Evolutionary conservation across 2,113 vertebrate species (phyloP).

Genomic region (Peromyscus maniculatus): DNA sequence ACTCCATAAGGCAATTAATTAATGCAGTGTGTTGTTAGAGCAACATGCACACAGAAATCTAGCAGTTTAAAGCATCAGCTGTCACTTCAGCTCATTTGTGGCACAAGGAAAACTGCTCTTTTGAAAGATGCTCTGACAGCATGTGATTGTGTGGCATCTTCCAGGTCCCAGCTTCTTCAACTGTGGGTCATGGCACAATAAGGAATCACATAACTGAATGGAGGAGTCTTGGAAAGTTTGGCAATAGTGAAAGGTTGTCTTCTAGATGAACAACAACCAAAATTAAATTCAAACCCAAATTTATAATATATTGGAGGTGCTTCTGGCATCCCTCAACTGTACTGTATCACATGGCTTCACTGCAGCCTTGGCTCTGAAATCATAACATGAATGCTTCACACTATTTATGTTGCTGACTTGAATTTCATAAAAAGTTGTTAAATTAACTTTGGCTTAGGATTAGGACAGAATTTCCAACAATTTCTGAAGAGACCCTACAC

Average conservation of each 20-base stretch:
- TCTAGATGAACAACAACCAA: neutral
- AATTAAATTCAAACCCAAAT: neutral
- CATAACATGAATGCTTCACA: neutral
- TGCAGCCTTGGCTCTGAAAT: neutral
- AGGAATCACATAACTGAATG: neutral
- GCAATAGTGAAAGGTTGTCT: neutral
- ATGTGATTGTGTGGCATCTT: neutral
- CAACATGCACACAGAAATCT: constrained; percentile 43
- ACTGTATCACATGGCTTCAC: neutral
- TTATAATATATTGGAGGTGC: neutral
- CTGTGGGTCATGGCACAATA: neutral
- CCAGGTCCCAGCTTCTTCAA: neutral
- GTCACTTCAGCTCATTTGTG: constrained; percentile 68
- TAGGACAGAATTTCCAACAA: neutral
- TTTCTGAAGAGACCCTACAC: neutral
- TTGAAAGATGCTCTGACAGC: constrained; percentile 47
- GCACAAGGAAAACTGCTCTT: constrained; percentile 53
- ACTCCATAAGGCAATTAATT: constrained; percentile 56
- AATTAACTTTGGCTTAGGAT: neutral
- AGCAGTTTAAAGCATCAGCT: constrained; percentile 63
- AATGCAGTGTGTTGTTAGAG: constrained; percentile 50
- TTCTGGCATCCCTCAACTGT: neutral
- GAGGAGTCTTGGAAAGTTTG: neutral
- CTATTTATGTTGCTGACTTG: neutral
- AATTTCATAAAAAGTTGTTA: neutral